Conservation (phyloP, 2,797 vertebrate species). For the Tympanoctomys barrerae region DNA sequence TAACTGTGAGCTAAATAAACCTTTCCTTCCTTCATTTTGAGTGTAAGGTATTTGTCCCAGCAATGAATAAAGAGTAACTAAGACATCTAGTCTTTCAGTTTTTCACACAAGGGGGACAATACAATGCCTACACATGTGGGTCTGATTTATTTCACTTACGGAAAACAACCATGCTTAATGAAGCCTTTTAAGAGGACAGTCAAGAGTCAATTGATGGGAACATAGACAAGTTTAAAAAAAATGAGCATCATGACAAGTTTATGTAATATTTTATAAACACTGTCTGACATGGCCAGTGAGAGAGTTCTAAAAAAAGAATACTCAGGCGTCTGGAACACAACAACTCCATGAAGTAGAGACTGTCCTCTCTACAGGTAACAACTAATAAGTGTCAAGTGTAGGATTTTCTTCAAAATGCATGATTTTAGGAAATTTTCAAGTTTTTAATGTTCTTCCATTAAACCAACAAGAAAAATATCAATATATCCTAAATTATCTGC, state of each 20-base stretch:
- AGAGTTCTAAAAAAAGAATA: not conserved
- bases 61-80: too few species aligned
- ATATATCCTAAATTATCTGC: not conserved
- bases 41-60: too few species aligned
- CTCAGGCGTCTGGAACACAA: too few species aligned
- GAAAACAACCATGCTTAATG: not conserved
- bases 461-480: not conserved
- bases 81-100: too few species aligned
- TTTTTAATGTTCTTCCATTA: not conserved
- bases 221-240: not conserved
- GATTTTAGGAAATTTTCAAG: not conserved
- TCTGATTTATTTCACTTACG: not conserved
- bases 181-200: conserved; percentile 1
- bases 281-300: not conserved
- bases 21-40: too few species aligned
- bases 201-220: not conserved
- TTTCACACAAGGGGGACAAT: not conserved
- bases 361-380: not conserved
- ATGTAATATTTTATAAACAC: not conserved
- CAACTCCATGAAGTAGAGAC: not conserved
- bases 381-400: not conserved
- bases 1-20: too few species aligned
- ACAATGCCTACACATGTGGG: not conserved
- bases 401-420: not conserved
- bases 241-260: not conserved